Evolutionary conservation across 30 jellyfish, hydroid and myxozoan species (phyloP).

Genomic region (Nemopilema nomurai): DNA sequence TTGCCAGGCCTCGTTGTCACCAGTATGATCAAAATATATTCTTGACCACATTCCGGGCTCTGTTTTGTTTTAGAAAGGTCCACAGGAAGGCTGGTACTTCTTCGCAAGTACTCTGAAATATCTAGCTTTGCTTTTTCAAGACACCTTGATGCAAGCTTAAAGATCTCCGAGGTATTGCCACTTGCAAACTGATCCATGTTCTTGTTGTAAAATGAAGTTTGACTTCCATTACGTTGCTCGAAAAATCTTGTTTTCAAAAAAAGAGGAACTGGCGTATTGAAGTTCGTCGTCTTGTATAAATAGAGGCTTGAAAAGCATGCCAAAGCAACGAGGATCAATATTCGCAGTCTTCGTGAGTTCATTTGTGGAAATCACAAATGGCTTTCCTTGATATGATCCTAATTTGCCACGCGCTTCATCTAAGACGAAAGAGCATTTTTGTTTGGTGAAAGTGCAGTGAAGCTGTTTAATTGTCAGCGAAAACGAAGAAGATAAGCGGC

Average conservation of each 20-base stretch:
- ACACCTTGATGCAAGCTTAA: slow-evolving; percentile 58
- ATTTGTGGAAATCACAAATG: too few species aligned
- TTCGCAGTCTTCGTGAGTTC: not conserved
- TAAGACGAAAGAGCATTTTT: not conserved
- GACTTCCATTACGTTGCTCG: not conserved
- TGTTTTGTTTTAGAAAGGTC: not conserved
- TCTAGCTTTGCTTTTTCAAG: slow-evolving; percentile 42
- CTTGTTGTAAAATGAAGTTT: not conserved
- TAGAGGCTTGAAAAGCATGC: slow-evolving; percentile 34
- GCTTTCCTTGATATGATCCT: not conserved
- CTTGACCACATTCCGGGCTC: slow-evolving; percentile 70
- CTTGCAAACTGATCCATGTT: not conserved
- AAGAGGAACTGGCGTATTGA: not conserved
- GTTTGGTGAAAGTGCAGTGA: not conserved
- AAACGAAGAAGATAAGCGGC: not conserved
- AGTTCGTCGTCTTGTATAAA: slow-evolving; percentile 18
- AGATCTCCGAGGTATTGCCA: slow-evolving; percentile 9
- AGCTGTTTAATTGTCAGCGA: not conserved
- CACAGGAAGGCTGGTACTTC: not conserved
- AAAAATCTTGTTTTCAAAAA: not conserved
- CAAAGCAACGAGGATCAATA: not conserved
- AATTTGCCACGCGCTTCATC: not conserved
- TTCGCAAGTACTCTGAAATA: slow-evolving; percentile 57
- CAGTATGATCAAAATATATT: slow-evolving; percentile 50
- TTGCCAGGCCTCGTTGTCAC: slow-evolving; percentile 90